phyloP scores from a whole-genome alignment of 2,797 vertebrate genomes.

The Heteromormyrus szaboi region DNA sequence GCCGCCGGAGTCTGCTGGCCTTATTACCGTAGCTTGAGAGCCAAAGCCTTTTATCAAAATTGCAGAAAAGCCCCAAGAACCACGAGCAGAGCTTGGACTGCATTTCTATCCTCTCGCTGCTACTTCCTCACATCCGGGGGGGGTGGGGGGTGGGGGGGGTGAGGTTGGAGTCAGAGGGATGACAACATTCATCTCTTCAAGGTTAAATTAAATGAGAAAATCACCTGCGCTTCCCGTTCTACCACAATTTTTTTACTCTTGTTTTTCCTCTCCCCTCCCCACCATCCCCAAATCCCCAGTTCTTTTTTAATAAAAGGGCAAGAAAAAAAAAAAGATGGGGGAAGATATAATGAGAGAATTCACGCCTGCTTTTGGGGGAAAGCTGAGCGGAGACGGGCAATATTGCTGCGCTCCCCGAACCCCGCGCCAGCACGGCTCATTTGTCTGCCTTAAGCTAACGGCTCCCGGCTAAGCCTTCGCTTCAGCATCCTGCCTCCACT shows the following conservation, averaged over 20 bases:
- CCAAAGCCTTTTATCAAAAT: not conserved
- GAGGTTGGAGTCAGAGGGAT: not conserved
- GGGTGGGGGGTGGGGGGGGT: not conserved
- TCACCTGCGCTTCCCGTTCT: not conserved
- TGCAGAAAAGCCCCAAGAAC: not conserved
- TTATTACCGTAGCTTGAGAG: not conserved
- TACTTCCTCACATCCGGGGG: not conserved
- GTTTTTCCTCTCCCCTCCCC: not conserved
- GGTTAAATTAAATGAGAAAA: slow-evolving; percentile 17
- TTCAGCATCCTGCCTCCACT: not conserved
- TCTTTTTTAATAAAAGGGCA: slow-evolving; percentile 1
- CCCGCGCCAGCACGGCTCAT: not conserved
- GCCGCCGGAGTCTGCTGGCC: not conserved
- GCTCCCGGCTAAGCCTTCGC: not conserved
- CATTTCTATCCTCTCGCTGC: not conserved
- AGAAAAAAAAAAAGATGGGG: not conserved
- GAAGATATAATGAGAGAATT: slow-evolving; percentile 6
- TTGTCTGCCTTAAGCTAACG: not conserved
- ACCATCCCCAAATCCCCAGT: not conserved
- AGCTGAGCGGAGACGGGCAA: not conserved
- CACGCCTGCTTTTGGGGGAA: not conserved
- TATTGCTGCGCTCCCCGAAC: not conserved
- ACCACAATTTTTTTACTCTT: not conserved
- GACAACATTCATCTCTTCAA: slow-evolving; percentile 1
- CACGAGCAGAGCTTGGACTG: not conserved